Evolutionary conservation across 1,140 invertebrate genomes (phyloP).

Genomic region (Branchinecta lynchi): DNA sequence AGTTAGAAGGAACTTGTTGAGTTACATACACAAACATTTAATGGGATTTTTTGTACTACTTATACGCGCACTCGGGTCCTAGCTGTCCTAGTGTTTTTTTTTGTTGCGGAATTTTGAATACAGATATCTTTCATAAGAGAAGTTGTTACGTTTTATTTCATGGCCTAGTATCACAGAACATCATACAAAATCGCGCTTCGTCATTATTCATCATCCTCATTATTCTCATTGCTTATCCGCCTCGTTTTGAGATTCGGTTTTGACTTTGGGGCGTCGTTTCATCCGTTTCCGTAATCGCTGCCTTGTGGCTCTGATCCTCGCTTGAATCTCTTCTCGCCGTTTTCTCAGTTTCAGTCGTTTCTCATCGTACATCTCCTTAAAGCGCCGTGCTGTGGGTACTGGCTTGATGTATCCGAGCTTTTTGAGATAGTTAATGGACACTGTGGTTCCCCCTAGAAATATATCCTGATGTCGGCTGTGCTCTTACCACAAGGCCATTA

Average conservation of each 20-base stretch:
- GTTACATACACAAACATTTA: too few species aligned
- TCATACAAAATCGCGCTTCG: too few species aligned
- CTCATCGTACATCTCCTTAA: constrained; percentile 43
- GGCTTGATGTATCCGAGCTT: constrained; percentile 50
- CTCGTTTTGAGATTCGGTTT: not conserved
- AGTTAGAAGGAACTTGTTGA: too few species aligned
- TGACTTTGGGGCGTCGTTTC: not conserved
- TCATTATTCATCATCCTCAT: too few species aligned
- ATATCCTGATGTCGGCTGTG: not conserved
- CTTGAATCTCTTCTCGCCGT: not conserved
- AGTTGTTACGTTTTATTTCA: too few species aligned
- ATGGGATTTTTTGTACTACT: too few species aligned
- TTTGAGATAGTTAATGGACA: constrained; percentile 49
- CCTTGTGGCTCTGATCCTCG: not conserved
- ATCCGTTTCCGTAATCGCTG: not conserved
- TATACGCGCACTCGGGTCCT: too few species aligned
- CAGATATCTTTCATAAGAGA: too few species aligned
- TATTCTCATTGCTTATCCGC: too few species aligned
- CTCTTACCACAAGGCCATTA: not conserved
- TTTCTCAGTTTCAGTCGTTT: not conserved
- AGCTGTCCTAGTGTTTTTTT: too few species aligned
- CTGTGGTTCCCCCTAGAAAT: constrained; percentile 45
- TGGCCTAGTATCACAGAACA: too few species aligned
- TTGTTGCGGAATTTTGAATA: too few species aligned
- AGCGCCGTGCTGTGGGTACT: constrained; percentile 40